Conservation (phyloP, 2,888 invertebrate species). For the Zelleria hepariella region DNA sequence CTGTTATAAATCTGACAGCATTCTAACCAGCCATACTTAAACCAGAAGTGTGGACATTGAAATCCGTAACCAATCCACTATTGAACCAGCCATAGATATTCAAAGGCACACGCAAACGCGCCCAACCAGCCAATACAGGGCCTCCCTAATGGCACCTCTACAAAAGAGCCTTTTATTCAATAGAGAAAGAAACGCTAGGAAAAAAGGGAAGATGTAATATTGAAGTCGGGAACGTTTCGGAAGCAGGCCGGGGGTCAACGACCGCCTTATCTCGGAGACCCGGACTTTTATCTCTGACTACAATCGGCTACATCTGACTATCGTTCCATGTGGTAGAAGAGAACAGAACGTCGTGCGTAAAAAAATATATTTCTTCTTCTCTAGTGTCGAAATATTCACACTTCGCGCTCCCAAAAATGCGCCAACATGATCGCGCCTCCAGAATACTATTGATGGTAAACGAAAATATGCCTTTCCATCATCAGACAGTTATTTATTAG, state of each 20-base stretch:
- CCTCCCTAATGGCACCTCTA: neutral
- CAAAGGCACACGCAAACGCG: neutral
- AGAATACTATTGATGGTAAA: too few species aligned
- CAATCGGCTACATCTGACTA: constrained; percentile 23
- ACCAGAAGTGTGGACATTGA: neutral
- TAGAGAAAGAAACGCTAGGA: constrained; percentile 35
- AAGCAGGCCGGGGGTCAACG: constrained; percentile 34
- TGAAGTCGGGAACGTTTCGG: constrained; percentile 5
- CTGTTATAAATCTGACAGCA: neutral
- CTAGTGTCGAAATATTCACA: too few species aligned
- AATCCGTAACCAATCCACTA: neutral
- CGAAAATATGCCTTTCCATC: too few species aligned
- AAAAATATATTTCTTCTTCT: too few species aligned
- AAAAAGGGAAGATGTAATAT: constrained; percentile 32
- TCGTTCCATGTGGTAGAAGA: too few species aligned
- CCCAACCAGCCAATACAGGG: neutral
- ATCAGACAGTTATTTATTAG: too few species aligned
- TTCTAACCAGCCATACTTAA: neutral
- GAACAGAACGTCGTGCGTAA: too few species aligned
- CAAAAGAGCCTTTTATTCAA: constrained; percentile 21
- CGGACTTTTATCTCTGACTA: constrained; percentile 43
- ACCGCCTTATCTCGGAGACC: constrained; percentile 53
- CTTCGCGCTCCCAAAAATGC: too few species aligned
- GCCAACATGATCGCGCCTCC: too few species aligned
- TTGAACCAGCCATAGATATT: neutral